A percentile compares a stretch with the other conserved stretches of the same genome.
Evolutionary conservation across 1,140 invertebrate genomes (phyloP).

Genomic region (Sycophila sp.): DNA sequence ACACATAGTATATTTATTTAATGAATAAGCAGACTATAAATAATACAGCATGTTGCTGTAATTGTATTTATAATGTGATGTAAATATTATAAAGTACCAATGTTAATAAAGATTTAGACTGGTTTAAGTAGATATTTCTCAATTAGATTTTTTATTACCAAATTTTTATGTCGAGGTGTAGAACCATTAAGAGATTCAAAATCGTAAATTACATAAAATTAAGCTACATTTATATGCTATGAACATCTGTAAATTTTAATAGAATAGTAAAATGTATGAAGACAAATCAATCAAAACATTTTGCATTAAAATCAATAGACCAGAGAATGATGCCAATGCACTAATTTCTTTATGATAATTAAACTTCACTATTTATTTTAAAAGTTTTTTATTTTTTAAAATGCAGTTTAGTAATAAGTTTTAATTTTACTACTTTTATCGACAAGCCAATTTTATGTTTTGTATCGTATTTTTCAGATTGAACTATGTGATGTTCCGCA

Average conservation of each 20-base stretch:
- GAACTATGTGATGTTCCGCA: too few relatives aligned
- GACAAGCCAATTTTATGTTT: too few relatives aligned
- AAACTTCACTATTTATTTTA: neutral
- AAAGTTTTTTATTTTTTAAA: neutral
- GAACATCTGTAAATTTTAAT: slow-evolving; percentile 6
- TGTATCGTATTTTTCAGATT: slow-evolving; percentile 37
- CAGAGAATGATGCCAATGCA: neutral
- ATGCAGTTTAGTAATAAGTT: neutral
- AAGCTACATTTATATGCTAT: neutral
- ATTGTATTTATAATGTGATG: slow-evolving; percentile 33
- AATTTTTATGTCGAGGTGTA: neutral
- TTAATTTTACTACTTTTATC: neutral
- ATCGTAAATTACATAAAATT: neutral
- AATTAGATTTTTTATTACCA: slow-evolving; percentile 16
- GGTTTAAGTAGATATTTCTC: slow-evolving; percentile 7
- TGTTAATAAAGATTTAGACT: slow-evolving; percentile 37
- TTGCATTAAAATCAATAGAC: neutral
- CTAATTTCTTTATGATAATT: neutral
- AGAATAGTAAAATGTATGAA: slow-evolving; percentile 25
- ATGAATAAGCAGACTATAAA: neutral
- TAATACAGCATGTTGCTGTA: slow-evolving; percentile 14
- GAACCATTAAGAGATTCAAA: neutral
- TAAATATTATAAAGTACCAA: slow-evolving; percentile 32
- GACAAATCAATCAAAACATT: neutral
- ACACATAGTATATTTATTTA: slow-evolving; percentile 24